Percentiles rank a stretch among this genome's conserved stretches.
These are phyloP conservation scores for Diadumene lineata DNA, from an alignment of 92 coral and sea anemone genomes.

Conservation along the genomic window DNA sequence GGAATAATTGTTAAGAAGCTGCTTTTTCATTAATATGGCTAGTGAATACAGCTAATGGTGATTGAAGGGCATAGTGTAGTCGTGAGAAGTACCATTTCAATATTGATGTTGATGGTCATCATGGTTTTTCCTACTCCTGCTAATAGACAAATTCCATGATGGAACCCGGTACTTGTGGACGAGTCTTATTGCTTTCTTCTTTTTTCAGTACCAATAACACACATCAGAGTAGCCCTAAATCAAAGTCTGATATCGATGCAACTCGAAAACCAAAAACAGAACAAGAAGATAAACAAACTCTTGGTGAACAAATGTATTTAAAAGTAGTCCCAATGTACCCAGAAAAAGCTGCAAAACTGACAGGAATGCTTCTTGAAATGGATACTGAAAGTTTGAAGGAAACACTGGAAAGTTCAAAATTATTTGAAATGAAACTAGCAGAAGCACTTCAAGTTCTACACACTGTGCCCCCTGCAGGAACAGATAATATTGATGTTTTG, in stretches of 20 bases:
- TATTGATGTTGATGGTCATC: too few species aligned
- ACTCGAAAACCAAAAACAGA: not conserved
- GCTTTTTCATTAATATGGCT: too few species aligned
- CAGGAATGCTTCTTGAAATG: conserved; percentile 88
- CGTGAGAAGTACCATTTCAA: too few species aligned
- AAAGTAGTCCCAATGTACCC: conserved; percentile 35
- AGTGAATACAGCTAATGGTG: too few species aligned
- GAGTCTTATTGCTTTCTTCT: not conserved
- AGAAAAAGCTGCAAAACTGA: conserved; percentile 69
- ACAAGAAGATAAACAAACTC: not conserved
- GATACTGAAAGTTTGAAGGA: conserved; percentile 37
- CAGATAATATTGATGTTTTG: not conserved
- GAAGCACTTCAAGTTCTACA: conserved; percentile 48
- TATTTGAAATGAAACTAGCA: conserved; percentile 50
- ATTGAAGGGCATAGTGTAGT: too few species aligned
- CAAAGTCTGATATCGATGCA: not conserved
- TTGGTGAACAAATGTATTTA: conserved; percentile 2
- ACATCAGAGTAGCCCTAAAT: not conserved
- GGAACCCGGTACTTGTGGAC: not conserved
- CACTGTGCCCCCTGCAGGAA: not conserved
- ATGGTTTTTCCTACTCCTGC: too few species aligned
- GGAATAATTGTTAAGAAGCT: too few species aligned
- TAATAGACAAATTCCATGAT: too few species aligned
- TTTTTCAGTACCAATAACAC: not conserved
- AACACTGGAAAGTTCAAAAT: conserved; percentile 29